Conservation (phyloP, 2,113 vertebrate species). For the Numenius arquata region DNA sequence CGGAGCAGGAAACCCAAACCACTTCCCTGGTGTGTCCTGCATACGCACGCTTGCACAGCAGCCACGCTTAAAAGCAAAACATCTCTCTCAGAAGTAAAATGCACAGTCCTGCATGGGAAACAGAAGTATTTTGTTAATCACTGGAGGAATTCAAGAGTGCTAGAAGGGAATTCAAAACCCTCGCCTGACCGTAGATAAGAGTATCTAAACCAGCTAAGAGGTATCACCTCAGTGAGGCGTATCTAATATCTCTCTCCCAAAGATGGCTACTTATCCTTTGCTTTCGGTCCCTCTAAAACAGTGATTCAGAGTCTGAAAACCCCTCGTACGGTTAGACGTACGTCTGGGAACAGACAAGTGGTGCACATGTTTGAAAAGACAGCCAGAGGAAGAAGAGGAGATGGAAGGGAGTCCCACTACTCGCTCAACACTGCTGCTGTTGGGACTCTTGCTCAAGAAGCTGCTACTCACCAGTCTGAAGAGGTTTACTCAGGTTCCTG, state of each 20-base stretch:
- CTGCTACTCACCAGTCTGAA: neutral
- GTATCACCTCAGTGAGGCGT: neutral
- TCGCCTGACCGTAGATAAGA: neutral
- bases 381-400: neutral
- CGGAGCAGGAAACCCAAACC: neutral
- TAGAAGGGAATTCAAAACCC: neutral
- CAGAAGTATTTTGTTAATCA: neutral
- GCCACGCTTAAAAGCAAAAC: neutral
- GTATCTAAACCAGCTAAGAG: neutral
- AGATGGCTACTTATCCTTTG: neutral
- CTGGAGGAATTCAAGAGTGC: neutral
- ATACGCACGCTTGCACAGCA: fast-evolving
- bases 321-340: neutral
- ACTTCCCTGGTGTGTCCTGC: neutral
- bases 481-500: fast-evolving
- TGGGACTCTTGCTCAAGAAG: neutral
- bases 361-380: neutral
- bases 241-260: neutral
- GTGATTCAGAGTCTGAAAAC: neutral
- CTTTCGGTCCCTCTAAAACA: neutral
- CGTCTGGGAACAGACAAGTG: neutral
- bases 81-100: neutral
- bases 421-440: fast-evolving
- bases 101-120: neutral
- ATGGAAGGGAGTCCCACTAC: neutral